Percentiles rank a stretch among this genome's conserved stretches.
phyloP scores from a whole-genome alignment of 35 echinoderm and acorn worm species.

The Ophioderma brevispina region DNA sequence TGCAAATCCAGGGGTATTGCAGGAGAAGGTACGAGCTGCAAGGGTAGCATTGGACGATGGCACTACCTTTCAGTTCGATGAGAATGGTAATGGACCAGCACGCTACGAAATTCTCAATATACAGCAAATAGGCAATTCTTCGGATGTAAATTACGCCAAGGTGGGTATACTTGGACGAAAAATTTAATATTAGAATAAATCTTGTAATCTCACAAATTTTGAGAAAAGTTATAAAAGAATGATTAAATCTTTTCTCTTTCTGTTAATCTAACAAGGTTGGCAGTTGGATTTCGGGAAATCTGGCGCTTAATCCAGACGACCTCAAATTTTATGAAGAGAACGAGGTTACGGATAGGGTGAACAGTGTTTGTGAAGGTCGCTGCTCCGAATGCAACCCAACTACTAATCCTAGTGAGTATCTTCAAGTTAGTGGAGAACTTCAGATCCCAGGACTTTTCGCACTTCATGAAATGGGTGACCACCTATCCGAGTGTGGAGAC shows the following conservation, averaged over 20 bases:
- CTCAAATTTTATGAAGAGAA: slow-evolving; percentile 24
- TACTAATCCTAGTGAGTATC: neutral
- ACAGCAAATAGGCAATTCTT: neutral
- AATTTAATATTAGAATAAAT: too few relatives aligned
- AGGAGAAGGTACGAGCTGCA: slow-evolving; percentile 41
- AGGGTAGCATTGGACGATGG: slow-evolving; percentile 48
- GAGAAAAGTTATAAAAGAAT: too few relatives aligned
- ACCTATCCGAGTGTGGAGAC: slow-evolving; percentile 64
- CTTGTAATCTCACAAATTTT: too few relatives aligned
- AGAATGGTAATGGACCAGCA: slow-evolving; percentile 70
- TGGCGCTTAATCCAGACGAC: neutral
- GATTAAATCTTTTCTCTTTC: too few relatives aligned
- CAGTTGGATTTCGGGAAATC: slow-evolving; percentile 43
- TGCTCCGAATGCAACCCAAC: slow-evolving; percentile 65
- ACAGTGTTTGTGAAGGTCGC: slow-evolving; percentile 59
- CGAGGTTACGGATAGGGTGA: neutral
- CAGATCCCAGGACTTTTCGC: slow-evolving; percentile 82
- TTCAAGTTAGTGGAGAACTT: slow-evolving; percentile 42
- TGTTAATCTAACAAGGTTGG: too few relatives aligned
- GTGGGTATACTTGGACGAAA: too few relatives aligned
- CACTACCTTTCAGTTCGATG: slow-evolving; percentile 48
- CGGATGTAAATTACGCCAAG: neutral
- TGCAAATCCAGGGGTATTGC: slow-evolving; percentile 42
- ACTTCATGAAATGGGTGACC: slow-evolving; percentile 43
- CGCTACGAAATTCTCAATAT: slow-evolving; percentile 80